Base-by-base conservation (phyloP, 1,140 invertebrate genomes). In the Macrobrachium rosenbergii region DNA sequence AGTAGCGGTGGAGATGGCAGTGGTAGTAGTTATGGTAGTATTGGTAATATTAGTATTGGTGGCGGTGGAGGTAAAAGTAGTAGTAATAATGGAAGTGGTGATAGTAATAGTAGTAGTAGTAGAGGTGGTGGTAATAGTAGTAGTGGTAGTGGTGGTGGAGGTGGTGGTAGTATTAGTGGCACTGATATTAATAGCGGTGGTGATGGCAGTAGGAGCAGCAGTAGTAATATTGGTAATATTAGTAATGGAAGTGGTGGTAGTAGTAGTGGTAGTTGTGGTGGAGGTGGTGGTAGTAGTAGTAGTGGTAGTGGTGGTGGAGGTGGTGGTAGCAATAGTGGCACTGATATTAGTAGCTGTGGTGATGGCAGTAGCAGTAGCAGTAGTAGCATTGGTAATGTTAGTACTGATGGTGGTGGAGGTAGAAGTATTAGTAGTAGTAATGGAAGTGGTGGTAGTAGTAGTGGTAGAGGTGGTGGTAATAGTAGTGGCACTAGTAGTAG, bases 91-190 rank as follows among this genome's bases (percentile, higher is more conserved):
- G 17, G 63, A 19, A 5, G 63, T 64, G 21, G 63, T 64, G 21
- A 5, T n/a, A n/a, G n/a, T n/a, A n/a, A n/a, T n/a, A n/a, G n/a
- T n/a, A 64, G 63, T 64, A 64, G 63, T 64, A 64, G 63, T 64
- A 64, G 63, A n/a, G n/a, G n/a, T 2, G 21, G 63, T 64, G 21
- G 63, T 64, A 64, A 5, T 64, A 5, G 63, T 64, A 2, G 63
- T 64, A 5, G 63, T 64, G 5, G 63, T 64, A 64, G 5, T 5
- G 21, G 63, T 64, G 5, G 63, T 64, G 21, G 63, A 2, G 5
- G 63, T 5, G 2, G 63, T 64, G 2, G 63, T 64, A 64, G 63
- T 64, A 64, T 2, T 69, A 69, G 28, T 69, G 7, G 64, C 7
- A 69, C 2, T 69, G 14, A 7, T 67, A 21, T 5, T 67, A 67